Evolutionary conservation across 2,888 invertebrate species (phyloP), one percentile per base, ranked within the genome.

Genomic region (Apamea anceps): DNA sequence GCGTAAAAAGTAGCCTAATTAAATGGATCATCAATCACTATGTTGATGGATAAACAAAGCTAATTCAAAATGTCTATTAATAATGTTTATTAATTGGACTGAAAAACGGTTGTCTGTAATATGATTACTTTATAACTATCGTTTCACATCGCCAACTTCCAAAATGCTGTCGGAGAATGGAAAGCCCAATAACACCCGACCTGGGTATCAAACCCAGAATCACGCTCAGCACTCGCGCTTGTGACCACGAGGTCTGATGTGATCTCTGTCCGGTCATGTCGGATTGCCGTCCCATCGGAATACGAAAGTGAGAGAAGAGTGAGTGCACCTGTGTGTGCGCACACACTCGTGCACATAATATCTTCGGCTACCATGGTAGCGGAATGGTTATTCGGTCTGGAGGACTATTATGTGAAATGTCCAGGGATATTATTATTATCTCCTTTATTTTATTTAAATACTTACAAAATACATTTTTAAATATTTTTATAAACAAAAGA

Each of bases 1-100:
- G 77, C 73, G 65, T 81, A 57, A 84, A 81, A 78, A 72, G n/a
- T 66, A 86, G 74, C 71, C 66, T 75, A 78, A 76, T 79, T 68
- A 80, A 73, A 72, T 75, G 42, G 57, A 86, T 48, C 66, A 74
- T 79, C 79, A 74, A 79, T 79, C 45, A 79, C 21, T 74, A 42
- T 51, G n/a, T 66, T 28, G 6, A 48, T 75, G 45, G 42, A 68
- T 62, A 68, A 76, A 51, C 65, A 15, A 57, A 62, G 10, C 57
- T 74, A 57, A 54, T 67, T 72, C 42, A 84, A 63, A 5, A 37
- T 45, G 7, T 60, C 32, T 37, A 37, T 7, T 42, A 42, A 42
- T 13, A 13, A 48, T 71, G n/a, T 75, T 51, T 66, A 70, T 25
- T 60, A 18, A 51, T 25, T 71, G n/a, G 8, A 21, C 57, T 66